Conservation (phyloP, 1,140 invertebrate species). For the Apis cerana region DNA sequence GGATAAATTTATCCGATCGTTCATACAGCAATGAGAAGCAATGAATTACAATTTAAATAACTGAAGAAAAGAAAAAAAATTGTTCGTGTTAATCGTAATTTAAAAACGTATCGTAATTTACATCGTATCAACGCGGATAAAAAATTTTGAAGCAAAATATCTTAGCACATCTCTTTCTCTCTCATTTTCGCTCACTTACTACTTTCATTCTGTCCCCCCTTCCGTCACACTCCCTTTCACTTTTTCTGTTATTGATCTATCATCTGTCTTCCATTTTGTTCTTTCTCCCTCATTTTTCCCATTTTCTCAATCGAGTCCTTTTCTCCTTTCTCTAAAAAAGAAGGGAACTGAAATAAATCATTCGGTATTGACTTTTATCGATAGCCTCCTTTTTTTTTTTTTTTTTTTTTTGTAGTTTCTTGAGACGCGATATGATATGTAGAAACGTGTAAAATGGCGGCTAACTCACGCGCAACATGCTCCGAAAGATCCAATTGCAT, state of each 20-base stretch:
- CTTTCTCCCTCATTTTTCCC: not conserved
- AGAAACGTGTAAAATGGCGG: slow-evolving; percentile 23
- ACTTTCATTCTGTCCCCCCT: no score
- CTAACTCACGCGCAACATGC: slow-evolving; percentile 19
- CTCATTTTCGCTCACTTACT: slow-evolving; percentile 7
- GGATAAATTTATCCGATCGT: not conserved
- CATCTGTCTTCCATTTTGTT: not conserved
- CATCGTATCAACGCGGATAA: slow-evolving; percentile 62
- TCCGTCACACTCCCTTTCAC: slow-evolving; percentile 7
- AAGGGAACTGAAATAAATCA: slow-evolving; percentile 2
- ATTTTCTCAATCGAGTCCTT: slow-evolving; percentile 15
- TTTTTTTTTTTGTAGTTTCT: slow-evolving; percentile 6
- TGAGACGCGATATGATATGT: slow-evolving; percentile 61
- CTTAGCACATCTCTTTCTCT: not conserved
- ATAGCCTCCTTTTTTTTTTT: not conserved
- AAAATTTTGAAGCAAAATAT: slow-evolving; percentile 62
- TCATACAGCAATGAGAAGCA: not conserved
- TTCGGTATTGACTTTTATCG: slow-evolving; percentile 23
- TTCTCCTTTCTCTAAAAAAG: not conserved
- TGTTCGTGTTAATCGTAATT: slow-evolving; percentile 39
- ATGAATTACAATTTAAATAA: slow-evolving; percentile 1
- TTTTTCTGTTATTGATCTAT: not conserved
- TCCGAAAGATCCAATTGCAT: slow-evolving; percentile 28
- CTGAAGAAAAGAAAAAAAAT: not conserved
- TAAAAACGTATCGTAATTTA: slow-evolving; percentile 62